Percentiles rank a stretch among this genome's conserved stretches.
Evolutionary conservation across 2,888 invertebrate genomes (phyloP).

Genomic region (Amphipyra berbera): DNA sequence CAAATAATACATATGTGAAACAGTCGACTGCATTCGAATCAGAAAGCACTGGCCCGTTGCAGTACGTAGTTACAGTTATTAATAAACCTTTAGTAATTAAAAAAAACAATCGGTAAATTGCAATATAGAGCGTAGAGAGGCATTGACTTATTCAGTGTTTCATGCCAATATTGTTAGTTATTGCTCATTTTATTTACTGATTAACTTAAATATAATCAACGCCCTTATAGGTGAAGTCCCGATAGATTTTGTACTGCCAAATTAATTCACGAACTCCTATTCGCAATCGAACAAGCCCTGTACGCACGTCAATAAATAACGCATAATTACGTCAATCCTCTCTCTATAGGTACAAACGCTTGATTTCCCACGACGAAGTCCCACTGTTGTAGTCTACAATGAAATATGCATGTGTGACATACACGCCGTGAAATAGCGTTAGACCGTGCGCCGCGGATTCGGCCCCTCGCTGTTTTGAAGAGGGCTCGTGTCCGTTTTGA

Average conservation of each 20-base stretch:
- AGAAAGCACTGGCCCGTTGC: no score
- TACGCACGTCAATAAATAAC: slow-evolving; percentile 61
- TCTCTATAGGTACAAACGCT: slow-evolving; percentile 43
- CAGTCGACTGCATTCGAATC: no score
- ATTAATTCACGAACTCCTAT: slow-evolving; percentile 18
- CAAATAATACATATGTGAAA: no score
- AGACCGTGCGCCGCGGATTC: slow-evolving; percentile 65
- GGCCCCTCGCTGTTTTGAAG: slow-evolving; percentile 58
- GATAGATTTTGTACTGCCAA: slow-evolving; percentile 1
- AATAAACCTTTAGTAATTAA: no score
- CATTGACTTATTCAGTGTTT: no score
- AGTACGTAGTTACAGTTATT: no score
- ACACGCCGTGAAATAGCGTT: slow-evolving; percentile 80
- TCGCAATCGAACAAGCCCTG: slow-evolving; percentile 30
- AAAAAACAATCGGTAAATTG: no score
- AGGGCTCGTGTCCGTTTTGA: slow-evolving; percentile 57
- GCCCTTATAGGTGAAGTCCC: not conserved
- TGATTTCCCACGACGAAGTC: slow-evolving; percentile 82
- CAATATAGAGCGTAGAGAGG: no score
- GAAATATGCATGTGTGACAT: slow-evolving; percentile 85
- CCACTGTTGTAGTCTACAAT: slow-evolving; percentile 79
- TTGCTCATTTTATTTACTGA: no score
- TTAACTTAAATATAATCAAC: not conserved
- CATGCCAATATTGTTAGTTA: no score
- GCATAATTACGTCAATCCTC: slow-evolving; percentile 62